phyloP scores from a whole-genome alignment of 2,797 vertebrate genomes.

The Myotis daubentonii region DNA sequence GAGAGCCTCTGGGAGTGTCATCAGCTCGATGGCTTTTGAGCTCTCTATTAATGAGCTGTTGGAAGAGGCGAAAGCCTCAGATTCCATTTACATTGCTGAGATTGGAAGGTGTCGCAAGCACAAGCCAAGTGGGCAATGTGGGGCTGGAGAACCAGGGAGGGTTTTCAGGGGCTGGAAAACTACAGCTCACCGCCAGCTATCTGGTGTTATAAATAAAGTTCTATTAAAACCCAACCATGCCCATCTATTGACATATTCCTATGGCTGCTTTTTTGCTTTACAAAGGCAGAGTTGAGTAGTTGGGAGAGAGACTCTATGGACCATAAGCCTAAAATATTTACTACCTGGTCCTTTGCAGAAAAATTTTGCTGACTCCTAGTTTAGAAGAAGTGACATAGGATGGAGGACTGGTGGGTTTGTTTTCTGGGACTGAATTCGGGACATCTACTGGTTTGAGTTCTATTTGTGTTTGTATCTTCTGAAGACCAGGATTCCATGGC shows the following conservation, averaged over 20 bases:
- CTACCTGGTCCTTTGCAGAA: background rate
- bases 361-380: background rate
- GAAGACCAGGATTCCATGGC: background rate
- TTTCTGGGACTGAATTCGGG: background rate
- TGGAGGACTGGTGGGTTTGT: background rate
- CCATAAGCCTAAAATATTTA: background rate
- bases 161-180: background rate
- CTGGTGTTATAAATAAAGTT: background rate
- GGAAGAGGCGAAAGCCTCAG: background rate
- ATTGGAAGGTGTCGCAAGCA: constrained; percentile 22
- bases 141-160: background rate
- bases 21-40: constrained; percentile 53
- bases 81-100: constrained; percentile 11
- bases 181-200: background rate
- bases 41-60: constrained; percentile 71
- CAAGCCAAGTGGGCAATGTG: background rate
- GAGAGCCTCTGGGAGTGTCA: constrained; percentile 28
- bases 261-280: background rate
- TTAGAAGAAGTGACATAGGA: background rate
- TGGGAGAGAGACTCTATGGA: background rate
- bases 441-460: background rate
- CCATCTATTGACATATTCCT: background rate
- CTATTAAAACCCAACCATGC: background rate
- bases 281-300: background rate
- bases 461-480: background rate